phyloP scores from a whole-genome alignment of 2,888 invertebrate genomes.

The Drosophila paramelanica region DNA sequence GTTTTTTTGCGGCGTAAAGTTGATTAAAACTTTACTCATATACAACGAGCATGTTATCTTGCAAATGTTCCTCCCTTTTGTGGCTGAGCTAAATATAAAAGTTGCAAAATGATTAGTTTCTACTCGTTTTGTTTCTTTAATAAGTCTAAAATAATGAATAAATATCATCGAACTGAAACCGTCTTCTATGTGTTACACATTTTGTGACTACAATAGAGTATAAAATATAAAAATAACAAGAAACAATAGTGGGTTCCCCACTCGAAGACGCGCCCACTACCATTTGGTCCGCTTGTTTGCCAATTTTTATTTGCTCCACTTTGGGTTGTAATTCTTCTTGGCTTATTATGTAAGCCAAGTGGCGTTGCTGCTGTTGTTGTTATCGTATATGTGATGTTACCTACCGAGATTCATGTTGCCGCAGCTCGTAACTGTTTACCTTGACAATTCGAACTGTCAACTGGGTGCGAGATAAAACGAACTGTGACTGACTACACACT shows the following conservation, averaged over 20 bases:
- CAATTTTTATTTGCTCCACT: conserved; percentile 67
- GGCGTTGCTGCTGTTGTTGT: conserved; percentile 19
- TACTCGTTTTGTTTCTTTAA: no score
- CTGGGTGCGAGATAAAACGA: conserved; percentile 27
- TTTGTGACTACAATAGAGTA: conserved; percentile 5
- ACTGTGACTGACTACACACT: conserved; percentile 30
- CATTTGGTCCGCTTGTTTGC: conserved; percentile 51
- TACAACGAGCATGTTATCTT: no score
- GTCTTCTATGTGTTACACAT: no score
- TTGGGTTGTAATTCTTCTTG: conserved; percentile 58
- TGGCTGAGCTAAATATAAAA: no score
- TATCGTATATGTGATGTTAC: conserved; percentile 19
- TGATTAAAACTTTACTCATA: no score
- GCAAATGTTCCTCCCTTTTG: no score
- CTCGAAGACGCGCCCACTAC: no score
- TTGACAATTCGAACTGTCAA: conserved; percentile 66
- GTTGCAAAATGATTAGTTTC: no score
- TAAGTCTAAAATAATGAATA: no score
- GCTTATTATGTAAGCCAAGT: conserved; percentile 52
- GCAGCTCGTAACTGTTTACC: conserved; percentile 58
- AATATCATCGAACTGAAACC: no score
- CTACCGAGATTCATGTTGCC: conserved; percentile 49
- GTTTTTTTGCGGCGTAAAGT: no score
- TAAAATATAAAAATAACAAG: not conserved
- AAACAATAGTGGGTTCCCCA: not conserved